These are phyloP conservation scores for Ophioninae sp. DNA, from an alignment of 2,888 invertebrate genomes.

Conservation along the genomic window DNA sequence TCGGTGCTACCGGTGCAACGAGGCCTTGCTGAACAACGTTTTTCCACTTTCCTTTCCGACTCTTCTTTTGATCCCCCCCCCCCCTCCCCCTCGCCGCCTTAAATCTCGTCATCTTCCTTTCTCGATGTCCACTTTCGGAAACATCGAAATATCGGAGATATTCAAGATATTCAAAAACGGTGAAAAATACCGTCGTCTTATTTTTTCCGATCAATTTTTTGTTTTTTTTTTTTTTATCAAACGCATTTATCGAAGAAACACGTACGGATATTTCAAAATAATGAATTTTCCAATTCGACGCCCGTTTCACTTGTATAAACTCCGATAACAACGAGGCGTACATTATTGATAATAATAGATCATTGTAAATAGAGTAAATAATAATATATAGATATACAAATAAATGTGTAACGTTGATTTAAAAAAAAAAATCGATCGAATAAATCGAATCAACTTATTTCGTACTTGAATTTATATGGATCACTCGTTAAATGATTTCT, in stretches of 20 bases:
- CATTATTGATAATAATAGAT: constrained; percentile 14
- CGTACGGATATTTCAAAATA: background rate
- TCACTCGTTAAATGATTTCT: background rate
- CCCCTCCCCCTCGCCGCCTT: too few relatives aligned
- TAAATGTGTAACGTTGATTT: constrained; percentile 51
- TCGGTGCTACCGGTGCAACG: constrained; percentile 62
- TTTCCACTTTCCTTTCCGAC: background rate
- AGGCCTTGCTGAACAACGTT: constrained; percentile 41
- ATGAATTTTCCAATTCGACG: constrained; percentile 12
- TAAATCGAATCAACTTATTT: too few relatives aligned
- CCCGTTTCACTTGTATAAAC: constrained; percentile 54
- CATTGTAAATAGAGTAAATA: constrained; percentile 55
- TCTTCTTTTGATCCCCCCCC: background rate
- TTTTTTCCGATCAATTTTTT: background rate
- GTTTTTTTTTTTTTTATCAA: constrained; percentile 43
- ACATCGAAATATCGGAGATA: constrained; percentile 36
- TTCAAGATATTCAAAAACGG: constrained; percentile 28
- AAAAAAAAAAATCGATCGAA: constrained; percentile 20
- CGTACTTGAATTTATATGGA: constrained; percentile 16
- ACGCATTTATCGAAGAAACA: constrained; percentile 28
- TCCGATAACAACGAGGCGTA: constrained; percentile 30
- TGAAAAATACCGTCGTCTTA: background rate
- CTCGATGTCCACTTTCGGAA: background rate
- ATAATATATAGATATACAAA: constrained; percentile 49
- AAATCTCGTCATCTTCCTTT: background rate